These are phyloP conservation scores for Noturus placidus DNA, from an alignment of 2,113 vertebrate genomes.

Conservation along the genomic window DNA sequence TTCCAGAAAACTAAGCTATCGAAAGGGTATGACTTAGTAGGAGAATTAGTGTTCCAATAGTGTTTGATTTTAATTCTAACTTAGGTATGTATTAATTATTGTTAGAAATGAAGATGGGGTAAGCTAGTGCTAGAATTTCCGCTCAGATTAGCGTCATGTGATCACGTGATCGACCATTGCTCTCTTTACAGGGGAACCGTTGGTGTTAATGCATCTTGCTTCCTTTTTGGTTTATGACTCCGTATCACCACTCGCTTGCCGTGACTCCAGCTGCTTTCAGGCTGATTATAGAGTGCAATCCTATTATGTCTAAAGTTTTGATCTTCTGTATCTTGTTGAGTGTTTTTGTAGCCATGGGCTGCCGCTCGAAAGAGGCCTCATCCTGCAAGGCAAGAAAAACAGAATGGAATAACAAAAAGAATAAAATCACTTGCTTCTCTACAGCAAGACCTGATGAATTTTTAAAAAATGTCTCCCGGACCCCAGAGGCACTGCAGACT, in stretches of 20 bases:
- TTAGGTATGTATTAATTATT: background rate
- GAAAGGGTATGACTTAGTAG: background rate
- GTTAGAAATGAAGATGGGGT: background rate
- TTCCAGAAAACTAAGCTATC: background rate
- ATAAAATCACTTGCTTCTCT: background rate
- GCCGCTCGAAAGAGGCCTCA: background rate
- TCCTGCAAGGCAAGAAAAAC: constrained; percentile 25
- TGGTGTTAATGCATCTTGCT: background rate
- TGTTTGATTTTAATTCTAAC: background rate
- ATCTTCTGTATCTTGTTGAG: background rate
- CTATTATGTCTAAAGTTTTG: background rate
- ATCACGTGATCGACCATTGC: background rate
- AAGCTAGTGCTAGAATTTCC: background rate
- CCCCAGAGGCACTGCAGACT: background rate
- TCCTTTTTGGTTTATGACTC: constrained; percentile 1
- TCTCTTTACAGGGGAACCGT: background rate
- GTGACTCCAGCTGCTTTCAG: constrained; percentile 10
- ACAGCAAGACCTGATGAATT: background rate
- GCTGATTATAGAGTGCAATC: constrained; percentile 30
- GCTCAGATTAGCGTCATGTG: constrained; percentile 6
- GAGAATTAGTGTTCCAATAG: background rate
- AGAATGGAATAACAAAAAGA: background rate
- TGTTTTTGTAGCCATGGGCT: background rate
- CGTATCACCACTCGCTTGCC: background rate
- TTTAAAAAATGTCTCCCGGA: background rate